A percentile compares a stretch with the other conserved stretches of the same genome.
Conservation (phyloP, 2,888 invertebrate species). For the Marronus borbonicus region DNA sequence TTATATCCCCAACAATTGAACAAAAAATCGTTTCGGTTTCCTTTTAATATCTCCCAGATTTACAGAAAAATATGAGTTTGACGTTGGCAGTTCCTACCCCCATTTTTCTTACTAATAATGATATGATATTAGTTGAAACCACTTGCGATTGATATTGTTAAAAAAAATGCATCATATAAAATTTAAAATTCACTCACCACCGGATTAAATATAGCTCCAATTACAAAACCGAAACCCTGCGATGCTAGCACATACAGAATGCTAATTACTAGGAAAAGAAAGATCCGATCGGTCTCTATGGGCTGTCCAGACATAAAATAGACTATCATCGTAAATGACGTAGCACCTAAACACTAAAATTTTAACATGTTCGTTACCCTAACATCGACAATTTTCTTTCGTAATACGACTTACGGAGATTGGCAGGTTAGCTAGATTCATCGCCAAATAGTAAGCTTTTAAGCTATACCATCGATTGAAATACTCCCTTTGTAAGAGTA, state of each 20-base stretch:
- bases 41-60: too few relatives aligned
- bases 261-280: constrained; percentile 65
- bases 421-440: constrained; percentile 74
- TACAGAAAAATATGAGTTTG: too few relatives aligned
- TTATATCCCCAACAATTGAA: too few relatives aligned
- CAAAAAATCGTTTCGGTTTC: too few relatives aligned
- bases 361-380: not conserved
- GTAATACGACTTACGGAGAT: constrained; percentile 71
- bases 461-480: constrained; percentile 80
- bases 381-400: not conserved
- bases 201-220: constrained; percentile 48
- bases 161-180: too few relatives aligned
- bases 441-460: constrained; percentile 76
- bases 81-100: too few relatives aligned
- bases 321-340: constrained; percentile 66
- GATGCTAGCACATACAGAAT: constrained; percentile 43
- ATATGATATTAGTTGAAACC: too few relatives aligned
- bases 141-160: too few relatives aligned
- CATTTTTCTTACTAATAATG: too few relatives aligned
- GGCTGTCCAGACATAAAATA: constrained; percentile 80
- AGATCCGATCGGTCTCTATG: constrained; percentile 71
- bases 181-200: constrained; percentile 29
- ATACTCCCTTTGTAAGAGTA: constrained; percentile 76
- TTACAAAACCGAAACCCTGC: constrained; percentile 47
- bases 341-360: constrained; percentile 38